Evolutionary conservation across 64 coral and sea anemone species (phyloP).

Genomic region (Hydrozoanthus tunicans): DNA sequence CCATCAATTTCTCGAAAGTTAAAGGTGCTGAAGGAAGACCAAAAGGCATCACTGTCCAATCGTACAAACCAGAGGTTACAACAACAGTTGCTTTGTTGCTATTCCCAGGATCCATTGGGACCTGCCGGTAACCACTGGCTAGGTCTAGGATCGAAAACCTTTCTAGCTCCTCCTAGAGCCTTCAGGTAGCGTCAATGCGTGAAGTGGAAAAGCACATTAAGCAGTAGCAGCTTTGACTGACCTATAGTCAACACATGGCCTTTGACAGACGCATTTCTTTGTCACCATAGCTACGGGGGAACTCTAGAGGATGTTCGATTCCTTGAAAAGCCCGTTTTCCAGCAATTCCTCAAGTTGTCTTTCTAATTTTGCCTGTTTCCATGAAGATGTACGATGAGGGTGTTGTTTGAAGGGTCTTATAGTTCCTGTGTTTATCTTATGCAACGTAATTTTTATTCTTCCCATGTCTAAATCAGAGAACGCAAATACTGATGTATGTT

Average conservation of each 20-base stretch:
- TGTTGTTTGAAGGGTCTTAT: not conserved
- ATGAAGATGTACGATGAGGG: slow-evolving; percentile 13
- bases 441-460: slow-evolving; percentile 20
- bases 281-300: slow-evolving; percentile 25
- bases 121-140: too few species aligned
- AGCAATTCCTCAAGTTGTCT: slow-evolving; percentile 49
- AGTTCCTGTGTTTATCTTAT: slow-evolving; percentile 38
- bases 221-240: not conserved
- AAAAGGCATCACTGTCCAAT: too few species aligned
- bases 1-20: too few species aligned
- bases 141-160: too few species aligned
- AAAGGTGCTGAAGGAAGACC: too few species aligned
- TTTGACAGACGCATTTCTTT: slow-evolving; percentile 16
- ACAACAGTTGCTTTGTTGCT: too few species aligned
- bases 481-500: slow-evolving; percentile 8
- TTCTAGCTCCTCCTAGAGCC: not conserved
- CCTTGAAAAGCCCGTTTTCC: slow-evolving; percentile 19
- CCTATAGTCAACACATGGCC: slow-evolving; percentile 9
- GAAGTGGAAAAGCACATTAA: not conserved
- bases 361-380: slow-evolving; percentile 42
- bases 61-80: too few species aligned
- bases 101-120: too few species aligned
- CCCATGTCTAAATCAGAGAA: slow-evolving; percentile 32
- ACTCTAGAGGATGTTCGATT: slow-evolving; percentile 21
- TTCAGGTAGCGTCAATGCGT: not conserved